Percentiles rank a stretch among this genome's conserved stretches.
phyloP scores from a whole-genome alignment of 2,113 vertebrate genomes.

The Alethe diademata region DNA sequence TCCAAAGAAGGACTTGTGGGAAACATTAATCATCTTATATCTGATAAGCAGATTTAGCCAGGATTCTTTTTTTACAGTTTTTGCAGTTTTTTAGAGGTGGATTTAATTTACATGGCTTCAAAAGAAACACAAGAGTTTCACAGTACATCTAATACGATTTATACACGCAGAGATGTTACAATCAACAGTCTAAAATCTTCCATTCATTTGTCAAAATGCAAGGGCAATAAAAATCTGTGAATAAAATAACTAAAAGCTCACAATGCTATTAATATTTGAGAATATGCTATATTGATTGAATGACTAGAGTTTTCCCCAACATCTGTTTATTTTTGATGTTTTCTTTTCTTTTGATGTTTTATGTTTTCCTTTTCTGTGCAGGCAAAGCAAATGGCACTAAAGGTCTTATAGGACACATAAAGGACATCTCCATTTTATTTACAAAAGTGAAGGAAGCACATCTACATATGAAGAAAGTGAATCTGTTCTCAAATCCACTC shows the following conservation, averaged over 20 bases:
- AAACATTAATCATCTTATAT: neutral
- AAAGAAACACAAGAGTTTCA: neutral
- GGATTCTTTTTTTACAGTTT: neutral
- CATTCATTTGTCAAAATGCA: neutral
- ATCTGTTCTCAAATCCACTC: neutral
- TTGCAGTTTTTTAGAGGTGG: neutral
- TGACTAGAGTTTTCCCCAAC: neutral
- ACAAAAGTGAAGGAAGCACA: neutral
- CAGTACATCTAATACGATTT: neutral
- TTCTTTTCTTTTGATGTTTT: neutral
- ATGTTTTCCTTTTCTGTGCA: neutral
- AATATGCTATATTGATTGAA: neutral
- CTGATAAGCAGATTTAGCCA: neutral
- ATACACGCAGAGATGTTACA: neutral
- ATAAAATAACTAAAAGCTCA: neutral
- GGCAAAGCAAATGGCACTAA: neutral
- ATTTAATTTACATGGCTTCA: neutral
- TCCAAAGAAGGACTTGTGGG: neutral
- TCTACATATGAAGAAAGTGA: neutral
- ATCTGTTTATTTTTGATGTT: neutral
- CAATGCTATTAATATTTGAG: neutral
- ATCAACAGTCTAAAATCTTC: neutral
- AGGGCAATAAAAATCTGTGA: neutral
- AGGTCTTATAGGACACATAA: neutral
- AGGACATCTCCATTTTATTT: neutral